phyloP scores from a whole-genome alignment of 2,113 vertebrate species.

The Rutilus rutilus region DNA sequence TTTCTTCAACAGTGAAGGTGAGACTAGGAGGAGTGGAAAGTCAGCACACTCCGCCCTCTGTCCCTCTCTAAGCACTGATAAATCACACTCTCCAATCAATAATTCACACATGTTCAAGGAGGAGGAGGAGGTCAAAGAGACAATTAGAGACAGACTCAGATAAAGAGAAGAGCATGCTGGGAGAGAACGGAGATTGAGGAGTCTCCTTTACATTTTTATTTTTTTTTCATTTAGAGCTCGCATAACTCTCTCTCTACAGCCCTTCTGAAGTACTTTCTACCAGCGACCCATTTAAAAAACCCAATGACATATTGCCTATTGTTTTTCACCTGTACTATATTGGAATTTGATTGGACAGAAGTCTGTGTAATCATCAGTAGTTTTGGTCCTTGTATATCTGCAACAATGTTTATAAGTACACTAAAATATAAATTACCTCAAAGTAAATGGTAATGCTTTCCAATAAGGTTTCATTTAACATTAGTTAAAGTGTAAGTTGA shows the following conservation, averaged over 20 bases:
- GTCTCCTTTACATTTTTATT: neutral
- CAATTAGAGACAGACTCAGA: constrained; percentile 1
- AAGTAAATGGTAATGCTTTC: no score
- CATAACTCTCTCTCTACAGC: neutral
- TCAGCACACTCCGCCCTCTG: neutral
- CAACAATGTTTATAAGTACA: no score
- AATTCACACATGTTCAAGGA: constrained; percentile 68
- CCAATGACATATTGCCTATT: no score
- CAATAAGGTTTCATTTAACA: no score
- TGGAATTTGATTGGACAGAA: no score
- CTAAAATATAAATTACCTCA: no score
- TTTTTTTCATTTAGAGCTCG: neutral
- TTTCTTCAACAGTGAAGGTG: constrained; percentile 52
- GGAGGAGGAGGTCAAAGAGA: neutral
- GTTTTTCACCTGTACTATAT: no score
- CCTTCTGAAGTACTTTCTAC: no score
- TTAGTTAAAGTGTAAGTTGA: no score
- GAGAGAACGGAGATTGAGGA: neutral
- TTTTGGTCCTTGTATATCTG: no score
- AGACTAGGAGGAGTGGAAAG: constrained; percentile 42
- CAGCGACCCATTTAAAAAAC: no score
- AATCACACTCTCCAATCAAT: constrained; percentile 72
- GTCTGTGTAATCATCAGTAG: no score
- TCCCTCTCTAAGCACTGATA: constrained; percentile 59
- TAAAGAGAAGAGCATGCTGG: neutral